Percentiles rank a stretch among this genome's conserved stretches.
Evolutionary conservation across 1,140 invertebrate species (phyloP).

Genomic region (Dendrolimus punctatus): DNA sequence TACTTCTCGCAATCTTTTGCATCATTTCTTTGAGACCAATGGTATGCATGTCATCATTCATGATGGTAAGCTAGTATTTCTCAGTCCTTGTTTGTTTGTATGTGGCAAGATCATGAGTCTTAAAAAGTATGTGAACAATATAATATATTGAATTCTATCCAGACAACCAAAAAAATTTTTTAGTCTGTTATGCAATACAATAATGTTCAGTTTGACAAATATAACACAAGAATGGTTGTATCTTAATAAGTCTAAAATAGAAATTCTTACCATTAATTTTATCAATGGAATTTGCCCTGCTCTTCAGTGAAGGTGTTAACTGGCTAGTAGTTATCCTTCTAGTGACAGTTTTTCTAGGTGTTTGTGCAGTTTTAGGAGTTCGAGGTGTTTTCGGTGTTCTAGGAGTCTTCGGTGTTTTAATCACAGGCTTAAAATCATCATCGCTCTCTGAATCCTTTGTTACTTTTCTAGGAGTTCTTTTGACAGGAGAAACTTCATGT

Average conservation of each 20-base stretch:
- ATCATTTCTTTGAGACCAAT: too few species aligned
- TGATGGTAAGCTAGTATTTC: too few species aligned
- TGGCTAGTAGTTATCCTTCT: conserved; percentile 51
- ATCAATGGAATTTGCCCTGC: conserved; percentile 51
- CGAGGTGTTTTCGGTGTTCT: conserved; percentile 33
- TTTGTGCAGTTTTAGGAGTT: conserved; percentile 22
- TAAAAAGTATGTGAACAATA: too few species aligned
- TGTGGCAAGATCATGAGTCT: too few species aligned
- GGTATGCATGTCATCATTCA: too few species aligned
- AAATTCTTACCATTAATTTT: conserved; percentile 44
- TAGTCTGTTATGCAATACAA: too few species aligned
- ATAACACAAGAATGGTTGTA: too few species aligned
- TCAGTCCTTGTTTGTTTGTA: too few species aligned
- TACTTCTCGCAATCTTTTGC: too few species aligned
- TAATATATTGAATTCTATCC: too few species aligned
- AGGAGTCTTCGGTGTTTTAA: conserved; percentile 40
- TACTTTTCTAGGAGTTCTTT: conserved; percentile 36
- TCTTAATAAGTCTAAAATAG: neutral
- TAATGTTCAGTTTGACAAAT: too few species aligned
- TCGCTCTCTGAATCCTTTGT: conserved; percentile 41
- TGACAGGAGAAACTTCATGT: conserved; percentile 42
- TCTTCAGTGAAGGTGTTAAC: conserved; percentile 54
- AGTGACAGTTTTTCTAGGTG: conserved; percentile 36
- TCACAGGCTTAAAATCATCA: conserved; percentile 43
- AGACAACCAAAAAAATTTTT: too few species aligned